Base-by-base conservation (phyloP, 2,113 vertebrate species). In the Vulpes ferrilata region DNA sequence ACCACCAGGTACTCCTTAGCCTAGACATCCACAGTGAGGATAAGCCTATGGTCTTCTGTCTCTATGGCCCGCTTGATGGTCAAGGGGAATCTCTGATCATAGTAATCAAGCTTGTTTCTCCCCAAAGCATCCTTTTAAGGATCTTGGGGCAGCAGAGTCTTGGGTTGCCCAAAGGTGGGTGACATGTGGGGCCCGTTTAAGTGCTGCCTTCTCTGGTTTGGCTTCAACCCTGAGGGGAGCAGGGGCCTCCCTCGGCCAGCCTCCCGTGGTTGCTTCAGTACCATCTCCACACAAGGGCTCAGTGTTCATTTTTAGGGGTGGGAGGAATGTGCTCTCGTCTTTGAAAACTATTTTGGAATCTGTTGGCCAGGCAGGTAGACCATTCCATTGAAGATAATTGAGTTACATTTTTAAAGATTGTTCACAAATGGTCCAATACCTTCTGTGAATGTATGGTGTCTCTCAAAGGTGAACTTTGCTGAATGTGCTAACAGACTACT, bases 311-410 rank as follows among this genome's bases (percentile, higher is more conserved):
- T 60, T 91, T 25, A 30, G 11, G 80, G 15, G 5, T 0, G 10
- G 2, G 4, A 23, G 19, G 73, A 15, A 64, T 48, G 6, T 73
- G 27, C 48, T 79, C 35, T 20, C 16, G 62, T 59, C 57, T 81
- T 62, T 5, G 5, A 69, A 71, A 83, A 86, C 53, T 55, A 79
- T 79, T 65, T 20, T 65, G 11, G 83, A 81, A 27, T 84, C 15
- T 11, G 2, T 71, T 86, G 60, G 60, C 57, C 67, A 82, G 22
- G 57, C 32, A 94, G 13, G 38, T 64, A 86, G 90, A 38, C 20
- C 16, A 57, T 83, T 43, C n/a, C 11, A 53, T 22, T 86, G 51
- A 94, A 60, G 87, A 93, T 55, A 88, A 96, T 35, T 17, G 27
- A 76, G 67, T 35, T 92, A 55, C 5, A 3, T n/a, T 55, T 90